Percentiles rank a stretch among this genome's conserved stretches.
Conservation (phyloP, 1,140 invertebrate genomes). For the Luehdorfia chinensis region DNA sequence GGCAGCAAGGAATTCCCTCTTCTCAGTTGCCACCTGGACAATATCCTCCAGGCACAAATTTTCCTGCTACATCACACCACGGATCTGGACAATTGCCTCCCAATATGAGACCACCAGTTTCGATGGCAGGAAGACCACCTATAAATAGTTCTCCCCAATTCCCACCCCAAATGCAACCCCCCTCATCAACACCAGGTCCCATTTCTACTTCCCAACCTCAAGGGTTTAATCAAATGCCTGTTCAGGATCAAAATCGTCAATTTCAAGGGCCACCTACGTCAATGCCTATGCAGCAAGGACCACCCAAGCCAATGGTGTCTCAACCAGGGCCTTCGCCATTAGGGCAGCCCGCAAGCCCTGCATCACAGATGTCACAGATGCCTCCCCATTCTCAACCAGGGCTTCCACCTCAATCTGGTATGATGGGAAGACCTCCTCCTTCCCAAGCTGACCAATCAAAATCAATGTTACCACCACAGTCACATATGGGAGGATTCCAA, state of each 20-base stretch:
- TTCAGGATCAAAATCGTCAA: conserved; percentile 26
- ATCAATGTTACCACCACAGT: conserved; percentile 28
- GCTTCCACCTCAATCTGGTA: conserved; percentile 19
- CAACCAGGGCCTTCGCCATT: conserved; percentile 21
- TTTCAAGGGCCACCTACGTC: conserved; percentile 23
- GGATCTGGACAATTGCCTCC: conserved; percentile 40
- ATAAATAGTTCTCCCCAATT: conserved; percentile 38
- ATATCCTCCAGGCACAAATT: conserved; percentile 45
- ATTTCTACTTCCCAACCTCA: conserved; percentile 26
- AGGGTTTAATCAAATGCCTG: conserved; percentile 34
- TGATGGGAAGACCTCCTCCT: conserved; percentile 7
- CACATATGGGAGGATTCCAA: conserved; percentile 17
- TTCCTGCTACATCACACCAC: conserved; percentile 45
- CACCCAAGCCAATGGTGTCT: conserved; percentile 28
- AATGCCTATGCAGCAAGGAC: conserved; percentile 30
- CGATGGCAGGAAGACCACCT: conserved; percentile 39
- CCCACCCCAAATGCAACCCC: conserved; percentile 38
- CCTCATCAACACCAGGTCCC: conserved; percentile 35
- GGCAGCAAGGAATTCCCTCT: conserved; percentile 49
- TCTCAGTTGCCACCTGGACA: conserved; percentile 62
- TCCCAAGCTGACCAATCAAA: conserved; percentile 18
- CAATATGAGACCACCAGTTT: conserved; percentile 41
- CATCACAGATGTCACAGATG: conserved; percentile 24
- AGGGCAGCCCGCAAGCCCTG: conserved; percentile 30
- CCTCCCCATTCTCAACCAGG: conserved; percentile 29